These are phyloP conservation scores for Phainopepla nitens DNA, from an alignment of 2,113 vertebrate species.

Conservation along the genomic window DNA sequence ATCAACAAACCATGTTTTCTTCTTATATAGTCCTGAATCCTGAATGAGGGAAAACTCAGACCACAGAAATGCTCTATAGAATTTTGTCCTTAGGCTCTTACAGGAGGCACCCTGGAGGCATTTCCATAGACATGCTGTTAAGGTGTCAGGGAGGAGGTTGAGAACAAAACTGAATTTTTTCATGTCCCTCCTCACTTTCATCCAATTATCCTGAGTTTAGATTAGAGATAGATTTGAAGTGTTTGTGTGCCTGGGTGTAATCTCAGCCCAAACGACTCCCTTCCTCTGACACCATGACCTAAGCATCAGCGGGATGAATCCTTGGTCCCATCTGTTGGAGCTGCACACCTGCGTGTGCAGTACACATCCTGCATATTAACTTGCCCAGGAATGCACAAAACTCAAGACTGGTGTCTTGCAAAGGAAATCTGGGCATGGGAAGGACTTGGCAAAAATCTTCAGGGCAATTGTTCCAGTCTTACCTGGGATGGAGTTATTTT, in stretches of 20 bases:
- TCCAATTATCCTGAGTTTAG: background rate
- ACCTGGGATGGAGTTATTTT: background rate
- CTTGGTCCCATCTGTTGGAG: background rate
- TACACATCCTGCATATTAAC: background rate
- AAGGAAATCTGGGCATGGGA: background rate
- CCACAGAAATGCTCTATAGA: background rate
- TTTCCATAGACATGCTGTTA: background rate
- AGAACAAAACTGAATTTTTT: background rate
- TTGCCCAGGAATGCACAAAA: background rate
- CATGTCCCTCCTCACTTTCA: background rate
- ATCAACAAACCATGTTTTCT: background rate
- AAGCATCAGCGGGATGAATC: background rate
- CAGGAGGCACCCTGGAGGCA: background rate
- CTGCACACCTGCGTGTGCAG: fast-evolving
- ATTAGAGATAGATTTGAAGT: background rate
- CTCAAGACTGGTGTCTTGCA: background rate
- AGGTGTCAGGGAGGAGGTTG: background rate
- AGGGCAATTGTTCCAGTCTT: background rate
- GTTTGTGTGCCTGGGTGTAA: background rate
- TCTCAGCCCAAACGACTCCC: background rate
- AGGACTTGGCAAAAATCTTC: background rate
- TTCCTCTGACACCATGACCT: background rate
- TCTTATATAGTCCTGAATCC: background rate
- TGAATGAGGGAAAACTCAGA: background rate
- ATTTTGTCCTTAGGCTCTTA: background rate